phyloP scores from a whole-genome alignment of 2,888 invertebrate species.

The Esperia sulphurella region DNA sequence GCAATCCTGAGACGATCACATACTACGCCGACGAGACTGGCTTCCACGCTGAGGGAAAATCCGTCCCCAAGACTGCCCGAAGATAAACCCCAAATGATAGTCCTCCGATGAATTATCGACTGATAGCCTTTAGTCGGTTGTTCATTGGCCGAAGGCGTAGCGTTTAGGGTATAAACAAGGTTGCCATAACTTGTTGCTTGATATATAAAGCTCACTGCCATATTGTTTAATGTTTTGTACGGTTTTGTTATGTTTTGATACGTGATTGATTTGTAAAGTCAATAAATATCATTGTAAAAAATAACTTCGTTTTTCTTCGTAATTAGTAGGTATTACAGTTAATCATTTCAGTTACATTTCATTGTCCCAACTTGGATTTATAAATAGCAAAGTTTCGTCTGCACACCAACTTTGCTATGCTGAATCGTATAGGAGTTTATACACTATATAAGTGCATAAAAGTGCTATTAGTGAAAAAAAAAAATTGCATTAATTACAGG shows the following conservation, averaged over 20 bases:
- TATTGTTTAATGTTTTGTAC: conserved; percentile 47
- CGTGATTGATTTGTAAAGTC: conserved; percentile 24
- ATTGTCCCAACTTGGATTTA: no score
- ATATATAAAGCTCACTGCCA: conserved; percentile 51
- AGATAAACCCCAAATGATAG: conserved; percentile 24
- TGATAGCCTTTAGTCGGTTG: conserved; percentile 10
- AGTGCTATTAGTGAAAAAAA: no score
- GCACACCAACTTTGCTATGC: no score
- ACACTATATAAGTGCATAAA: no score
- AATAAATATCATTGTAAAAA: conserved; percentile 10
- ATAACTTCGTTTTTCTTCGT: background rate
- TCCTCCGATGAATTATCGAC: conserved; percentile 19
- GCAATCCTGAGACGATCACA: conserved; percentile 65
- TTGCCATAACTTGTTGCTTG: conserved; percentile 21
- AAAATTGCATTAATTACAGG: no score
- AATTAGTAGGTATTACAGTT: background rate
- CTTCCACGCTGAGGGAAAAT: conserved; percentile 80
- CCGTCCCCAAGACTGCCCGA: conserved; percentile 73
- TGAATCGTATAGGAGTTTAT: no score
- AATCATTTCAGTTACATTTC: no score
- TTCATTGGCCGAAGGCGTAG: conserved; percentile 5
- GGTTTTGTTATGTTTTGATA: conserved; percentile 41
- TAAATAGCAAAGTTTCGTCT: no score
- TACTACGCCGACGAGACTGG: conserved; percentile 82
- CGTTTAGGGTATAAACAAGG: conserved; percentile 6